These are phyloP conservation scores for Taenaris catops DNA, from an alignment of 2,888 invertebrate species.

Conservation along the genomic window DNA sequence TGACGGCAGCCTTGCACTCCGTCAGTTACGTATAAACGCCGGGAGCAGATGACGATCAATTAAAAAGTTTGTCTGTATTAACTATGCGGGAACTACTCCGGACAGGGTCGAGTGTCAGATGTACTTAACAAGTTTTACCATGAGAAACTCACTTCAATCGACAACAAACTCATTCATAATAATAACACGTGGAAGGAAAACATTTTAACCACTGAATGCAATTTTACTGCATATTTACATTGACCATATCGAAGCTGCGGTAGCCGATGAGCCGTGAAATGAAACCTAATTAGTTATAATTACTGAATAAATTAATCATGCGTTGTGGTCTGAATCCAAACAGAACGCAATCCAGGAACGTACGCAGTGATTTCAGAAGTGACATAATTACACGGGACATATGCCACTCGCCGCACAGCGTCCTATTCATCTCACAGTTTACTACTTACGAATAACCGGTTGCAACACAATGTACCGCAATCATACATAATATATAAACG, in stretches of 20 bases:
- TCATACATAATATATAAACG: too few species aligned
- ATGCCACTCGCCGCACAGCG: constrained; percentile 14
- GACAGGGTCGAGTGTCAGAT: constrained; percentile 57
- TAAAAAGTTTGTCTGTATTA: constrained; percentile 73
- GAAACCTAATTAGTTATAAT: constrained; percentile 28
- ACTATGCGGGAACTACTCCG: constrained; percentile 63
- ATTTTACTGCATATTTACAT: constrained; percentile 2
- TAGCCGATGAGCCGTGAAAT: constrained; percentile 24
- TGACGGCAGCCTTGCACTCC: constrained; percentile 48
- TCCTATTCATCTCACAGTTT: constrained; percentile 16
- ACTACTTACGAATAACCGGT: constrained; percentile 7
- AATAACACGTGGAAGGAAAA: constrained; percentile 13
- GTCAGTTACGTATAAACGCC: constrained; percentile 45
- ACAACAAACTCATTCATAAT: constrained; percentile 19
- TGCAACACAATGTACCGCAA: neutral
- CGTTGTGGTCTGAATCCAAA: constrained; percentile 26
- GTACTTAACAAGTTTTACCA: constrained; percentile 56
- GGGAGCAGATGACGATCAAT: constrained; percentile 74
- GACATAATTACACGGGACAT: constrained; percentile 22
- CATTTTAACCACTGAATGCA: constrained; percentile 4
- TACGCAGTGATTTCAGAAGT: constrained; percentile 17
- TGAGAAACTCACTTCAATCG: constrained; percentile 11
- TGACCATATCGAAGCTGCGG: constrained; percentile 20
- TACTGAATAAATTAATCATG: constrained; percentile 29
- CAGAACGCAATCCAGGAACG: constrained; percentile 27